Evolutionary conservation across 2,888 invertebrate genomes (phyloP).

Genomic region (Cheilosia pagana): DNA sequence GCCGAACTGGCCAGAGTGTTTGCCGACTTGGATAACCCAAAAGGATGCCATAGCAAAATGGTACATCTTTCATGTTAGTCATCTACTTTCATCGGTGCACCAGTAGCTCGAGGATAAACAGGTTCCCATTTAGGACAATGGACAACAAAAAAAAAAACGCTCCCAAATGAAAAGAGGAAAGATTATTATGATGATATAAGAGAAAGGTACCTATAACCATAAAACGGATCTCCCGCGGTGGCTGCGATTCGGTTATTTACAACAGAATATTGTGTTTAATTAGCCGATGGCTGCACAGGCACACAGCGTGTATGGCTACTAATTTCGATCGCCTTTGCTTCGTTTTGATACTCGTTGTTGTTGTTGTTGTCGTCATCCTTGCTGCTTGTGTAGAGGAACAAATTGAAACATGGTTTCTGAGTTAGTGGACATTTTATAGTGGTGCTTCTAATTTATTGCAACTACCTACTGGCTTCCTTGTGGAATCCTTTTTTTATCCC

Average conservation of each 20-base stretch:
- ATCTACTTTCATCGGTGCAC: slow-evolving; percentile 44
- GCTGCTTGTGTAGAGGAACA: slow-evolving; percentile 44
- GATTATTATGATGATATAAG: slow-evolving; percentile 54
- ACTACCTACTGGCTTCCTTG: slow-evolving; percentile 18
- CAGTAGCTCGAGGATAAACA: slow-evolving; percentile 62
- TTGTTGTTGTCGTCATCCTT: slow-evolving; percentile 15
- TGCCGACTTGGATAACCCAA: not conserved
- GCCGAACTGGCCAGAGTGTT: slow-evolving; percentile 11
- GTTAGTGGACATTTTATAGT: slow-evolving; percentile 59
- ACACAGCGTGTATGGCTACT: slow-evolving; percentile 41
- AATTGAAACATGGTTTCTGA: slow-evolving; percentile 69
- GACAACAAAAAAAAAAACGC: slow-evolving; percentile 2
- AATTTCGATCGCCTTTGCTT: slow-evolving; percentile 55
- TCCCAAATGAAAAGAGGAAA: slow-evolving; percentile 14
- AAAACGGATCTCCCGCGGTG: slow-evolving; percentile 69
- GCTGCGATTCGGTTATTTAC: slow-evolving; percentile 64
- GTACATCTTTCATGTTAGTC: slow-evolving; percentile 56
- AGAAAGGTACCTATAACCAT: slow-evolving; percentile 59
- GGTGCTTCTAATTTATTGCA: slow-evolving; percentile 64
- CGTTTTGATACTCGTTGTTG: not conserved
- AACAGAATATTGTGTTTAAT: slow-evolving; percentile 67
- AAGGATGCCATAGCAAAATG: slow-evolving; percentile 44
- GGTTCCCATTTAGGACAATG: slow-evolving; percentile 21
- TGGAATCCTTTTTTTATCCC: slow-evolving; percentile 47
- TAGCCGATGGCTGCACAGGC: slow-evolving; percentile 51